Conservation (phyloP, 2,888 invertebrate species). For the Octodonta nipae region DNA sequence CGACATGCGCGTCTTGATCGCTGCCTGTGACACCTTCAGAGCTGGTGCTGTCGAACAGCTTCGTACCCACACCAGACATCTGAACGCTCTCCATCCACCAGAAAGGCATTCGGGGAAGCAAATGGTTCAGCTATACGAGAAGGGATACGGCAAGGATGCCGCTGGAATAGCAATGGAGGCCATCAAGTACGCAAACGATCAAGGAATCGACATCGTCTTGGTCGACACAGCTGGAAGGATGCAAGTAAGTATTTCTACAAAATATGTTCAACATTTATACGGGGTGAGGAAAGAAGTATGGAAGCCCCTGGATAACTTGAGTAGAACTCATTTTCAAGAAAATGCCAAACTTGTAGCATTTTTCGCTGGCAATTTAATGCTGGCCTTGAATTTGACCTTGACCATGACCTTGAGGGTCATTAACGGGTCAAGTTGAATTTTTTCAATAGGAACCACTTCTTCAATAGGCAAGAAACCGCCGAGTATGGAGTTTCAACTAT, state of each 20-base stretch:
- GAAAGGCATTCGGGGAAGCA: constrained; percentile 51
- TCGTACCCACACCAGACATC: constrained; percentile 81
- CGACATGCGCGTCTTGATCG: constrained; percentile 86
- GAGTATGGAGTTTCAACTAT: no score
- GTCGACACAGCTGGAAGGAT: constrained; percentile 99
- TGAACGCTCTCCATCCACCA: constrained; percentile 86
- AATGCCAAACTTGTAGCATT: no score
- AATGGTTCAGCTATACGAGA: constrained; percentile 94
- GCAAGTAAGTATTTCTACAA: constrained; percentile 45
- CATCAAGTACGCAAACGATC: constrained; percentile 74
- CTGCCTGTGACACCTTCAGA: constrained; percentile 97
- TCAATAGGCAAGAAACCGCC: no score
- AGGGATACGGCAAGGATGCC: constrained; percentile 91
- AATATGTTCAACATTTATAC: no score
- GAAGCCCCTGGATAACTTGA: no score
- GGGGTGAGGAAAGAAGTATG: no score
- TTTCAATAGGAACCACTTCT: no score
- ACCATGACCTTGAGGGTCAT: no score
- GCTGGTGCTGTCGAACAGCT: constrained; percentile 98
- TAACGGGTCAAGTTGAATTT: no score
- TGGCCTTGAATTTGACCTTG: no score
- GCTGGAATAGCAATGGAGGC: constrained; percentile 98
- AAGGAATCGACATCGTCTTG: constrained; percentile 78
- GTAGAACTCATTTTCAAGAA: no score
- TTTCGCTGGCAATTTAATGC: no score